phyloP scores from a whole-genome alignment of 2,113 vertebrate species.

The Callospermophilus lateralis region DNA sequence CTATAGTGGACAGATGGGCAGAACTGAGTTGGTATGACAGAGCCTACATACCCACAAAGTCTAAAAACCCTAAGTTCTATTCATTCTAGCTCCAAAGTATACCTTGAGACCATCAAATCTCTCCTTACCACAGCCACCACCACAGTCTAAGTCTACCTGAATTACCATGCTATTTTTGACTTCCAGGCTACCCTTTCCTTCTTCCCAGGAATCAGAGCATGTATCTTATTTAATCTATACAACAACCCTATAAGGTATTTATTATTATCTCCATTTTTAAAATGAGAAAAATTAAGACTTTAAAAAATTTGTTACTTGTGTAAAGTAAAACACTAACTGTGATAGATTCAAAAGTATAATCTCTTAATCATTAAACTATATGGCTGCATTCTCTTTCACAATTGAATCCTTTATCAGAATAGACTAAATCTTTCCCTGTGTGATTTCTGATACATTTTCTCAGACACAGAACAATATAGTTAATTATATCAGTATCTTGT shows the following conservation, averaged over 20 bases:
- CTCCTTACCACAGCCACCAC: background rate
- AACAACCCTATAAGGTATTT: background rate
- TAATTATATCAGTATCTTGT: background rate
- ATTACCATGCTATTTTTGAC: background rate
- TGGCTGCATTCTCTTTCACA: slow-evolving; percentile 11
- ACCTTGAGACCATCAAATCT: background rate
- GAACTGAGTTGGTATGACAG: background rate
- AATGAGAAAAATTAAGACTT: slow-evolving; percentile 48
- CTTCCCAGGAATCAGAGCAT: background rate
- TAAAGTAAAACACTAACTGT: slow-evolving; percentile 37
- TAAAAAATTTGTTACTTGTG: background rate
- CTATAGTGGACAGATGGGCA: background rate
- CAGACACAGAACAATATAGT: background rate
- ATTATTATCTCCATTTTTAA: background rate
- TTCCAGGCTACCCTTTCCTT: background rate
- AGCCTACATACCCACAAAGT: background rate
- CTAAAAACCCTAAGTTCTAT: background rate
- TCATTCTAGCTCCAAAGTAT: background rate
- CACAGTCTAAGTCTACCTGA: background rate
- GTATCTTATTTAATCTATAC: background rate
- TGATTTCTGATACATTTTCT: slow-evolving; percentile 23
- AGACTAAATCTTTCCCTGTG: slow-evolving; percentile 15
- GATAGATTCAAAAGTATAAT: background rate
- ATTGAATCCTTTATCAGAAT: background rate
- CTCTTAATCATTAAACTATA: background rate